These are phyloP conservation scores for Accipiter cooperii DNA, from an alignment of 2,113 vertebrate genomes.

Conservation along the genomic window DNA sequence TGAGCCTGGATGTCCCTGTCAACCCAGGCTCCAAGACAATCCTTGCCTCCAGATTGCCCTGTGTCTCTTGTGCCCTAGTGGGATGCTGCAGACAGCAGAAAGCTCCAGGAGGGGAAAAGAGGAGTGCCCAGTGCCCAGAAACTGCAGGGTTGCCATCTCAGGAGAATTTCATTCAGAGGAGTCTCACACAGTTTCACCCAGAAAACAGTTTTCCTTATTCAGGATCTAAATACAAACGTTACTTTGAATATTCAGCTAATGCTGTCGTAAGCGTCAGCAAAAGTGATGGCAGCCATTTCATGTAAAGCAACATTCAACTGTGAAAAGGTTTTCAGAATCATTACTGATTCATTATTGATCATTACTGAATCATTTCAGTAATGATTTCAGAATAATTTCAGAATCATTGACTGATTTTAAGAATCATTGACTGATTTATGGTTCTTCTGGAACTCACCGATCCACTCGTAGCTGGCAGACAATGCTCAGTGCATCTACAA, in stretches of 20 bases:
- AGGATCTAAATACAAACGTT: neutral
- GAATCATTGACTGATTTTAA: neutral
- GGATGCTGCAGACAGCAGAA: neutral
- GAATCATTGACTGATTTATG: neutral
- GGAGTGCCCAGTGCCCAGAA: neutral
- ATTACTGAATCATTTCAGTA: neutral
- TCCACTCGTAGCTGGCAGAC: conserved; percentile 90
- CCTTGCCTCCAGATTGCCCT: neutral
- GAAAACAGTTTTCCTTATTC: neutral
- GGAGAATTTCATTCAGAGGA: neutral
- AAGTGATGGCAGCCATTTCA: neutral
- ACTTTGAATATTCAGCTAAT: neutral
- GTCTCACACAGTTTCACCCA: neutral
- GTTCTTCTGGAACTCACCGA: conserved; percentile 74
- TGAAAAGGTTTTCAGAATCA: neutral
- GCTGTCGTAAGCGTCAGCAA: neutral
- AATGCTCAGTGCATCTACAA: conserved; percentile 86
- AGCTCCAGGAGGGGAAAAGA: neutral
- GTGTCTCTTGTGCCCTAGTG: neutral
- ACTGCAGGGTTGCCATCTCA: neutral
- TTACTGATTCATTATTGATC: neutral
- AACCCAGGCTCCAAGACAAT: neutral
- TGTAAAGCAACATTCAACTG: neutral
- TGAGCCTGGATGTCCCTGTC: neutral
- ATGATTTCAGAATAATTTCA: neutral